Evolutionary conservation across 2,797 vertebrate species (phyloP), one percentile per base, ranked within the genome.

Genomic region (Nothura maculosa): DNA sequence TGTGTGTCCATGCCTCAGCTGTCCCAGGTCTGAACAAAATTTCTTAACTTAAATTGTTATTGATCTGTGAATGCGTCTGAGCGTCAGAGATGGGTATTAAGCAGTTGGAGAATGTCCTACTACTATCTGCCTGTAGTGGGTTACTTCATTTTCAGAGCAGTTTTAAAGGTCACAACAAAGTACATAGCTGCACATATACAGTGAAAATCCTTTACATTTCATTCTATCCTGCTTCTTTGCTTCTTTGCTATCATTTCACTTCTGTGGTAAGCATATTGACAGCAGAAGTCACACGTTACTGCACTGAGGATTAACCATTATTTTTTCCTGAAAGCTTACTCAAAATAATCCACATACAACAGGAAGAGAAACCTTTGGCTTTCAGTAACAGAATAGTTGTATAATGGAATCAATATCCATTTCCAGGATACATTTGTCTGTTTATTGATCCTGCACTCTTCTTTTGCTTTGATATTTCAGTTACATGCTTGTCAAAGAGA

Each of bases 1-100:
- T 0, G 0, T 18, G 7, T 36, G 55, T 19, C 9, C 28, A 1
- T 1, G 40, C n/a, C 48, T 74, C 64, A 73, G 10, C 38, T 45
- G 45, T 42, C 57, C 22, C 25, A 3, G 0, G 11, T 54, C 48
- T 11, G 40, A n/a, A 40, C 4, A 4, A 6, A 55, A 60, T 6
- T 3, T 45, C 34, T 43, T 21, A 1, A 5, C 8, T 25, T 27
- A 17, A 6, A 27, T 24, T 67, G 4, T 7, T 43, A 11, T 6
- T 6, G 9, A 4, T 3, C 1, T 58, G 22, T 47, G 16, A 45
- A 20, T 34, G 19, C 7, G 66, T 11, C 32, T 38, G 16, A 11
- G 1, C 15, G 32, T 50, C 32, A 57, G 67, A 82, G n/a, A 14
- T 75, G n/a, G 5, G 32, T 61, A 24, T 2, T 18, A 63, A 63